These are phyloP conservation scores for Anaspis maculata DNA, from an alignment of 2,888 invertebrate species.

Conservation along the genomic window DNA sequence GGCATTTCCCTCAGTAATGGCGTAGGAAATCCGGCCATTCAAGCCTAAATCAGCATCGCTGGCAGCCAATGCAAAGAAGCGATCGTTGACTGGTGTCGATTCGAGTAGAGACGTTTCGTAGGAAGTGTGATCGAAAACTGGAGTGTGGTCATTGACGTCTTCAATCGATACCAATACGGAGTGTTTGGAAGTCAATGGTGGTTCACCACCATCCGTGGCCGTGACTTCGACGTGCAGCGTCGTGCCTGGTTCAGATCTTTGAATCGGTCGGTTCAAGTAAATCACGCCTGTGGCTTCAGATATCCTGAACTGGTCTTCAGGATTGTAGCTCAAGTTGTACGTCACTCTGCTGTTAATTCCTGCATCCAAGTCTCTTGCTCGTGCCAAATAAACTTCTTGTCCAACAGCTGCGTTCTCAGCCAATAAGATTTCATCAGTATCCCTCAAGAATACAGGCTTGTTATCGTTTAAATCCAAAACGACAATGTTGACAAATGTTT, in stretches of 20 bases:
- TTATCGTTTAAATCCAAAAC: constrained; percentile 88
- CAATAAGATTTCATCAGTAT: constrained; percentile 69
- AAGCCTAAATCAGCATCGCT: constrained; percentile 78
- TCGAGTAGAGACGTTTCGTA: constrained; percentile 90
- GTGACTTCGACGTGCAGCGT: constrained; percentile 67
- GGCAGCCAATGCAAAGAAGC: constrained; percentile 85
- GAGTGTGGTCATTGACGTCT: constrained; percentile 94
- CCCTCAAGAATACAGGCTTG: constrained; percentile 71
- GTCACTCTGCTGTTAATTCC: constrained; percentile 81
- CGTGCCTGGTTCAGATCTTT: constrained; percentile 64
- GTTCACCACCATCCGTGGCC: constrained; percentile 76
- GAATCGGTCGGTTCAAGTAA: constrained; percentile 73
- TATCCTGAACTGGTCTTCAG: constrained; percentile 74
- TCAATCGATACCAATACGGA: constrained; percentile 63
- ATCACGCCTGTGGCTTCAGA: constrained; percentile 82
- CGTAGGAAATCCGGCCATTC: constrained; percentile 73
- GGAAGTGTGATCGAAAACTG: constrained; percentile 83
- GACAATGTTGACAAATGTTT: constrained; percentile 70
- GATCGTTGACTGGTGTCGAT: constrained; percentile 82
- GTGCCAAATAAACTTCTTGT: constrained; percentile 82
- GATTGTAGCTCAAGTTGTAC: constrained; percentile 73
- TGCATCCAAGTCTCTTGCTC: constrained; percentile 80
- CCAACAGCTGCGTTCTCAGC: constrained; percentile 89
- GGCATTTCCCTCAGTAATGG: constrained; percentile 77
- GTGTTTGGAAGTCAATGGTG: constrained; percentile 66